phyloP scores from a whole-genome alignment of 2,888 invertebrate species.

The Miltochrista miniata region DNA sequence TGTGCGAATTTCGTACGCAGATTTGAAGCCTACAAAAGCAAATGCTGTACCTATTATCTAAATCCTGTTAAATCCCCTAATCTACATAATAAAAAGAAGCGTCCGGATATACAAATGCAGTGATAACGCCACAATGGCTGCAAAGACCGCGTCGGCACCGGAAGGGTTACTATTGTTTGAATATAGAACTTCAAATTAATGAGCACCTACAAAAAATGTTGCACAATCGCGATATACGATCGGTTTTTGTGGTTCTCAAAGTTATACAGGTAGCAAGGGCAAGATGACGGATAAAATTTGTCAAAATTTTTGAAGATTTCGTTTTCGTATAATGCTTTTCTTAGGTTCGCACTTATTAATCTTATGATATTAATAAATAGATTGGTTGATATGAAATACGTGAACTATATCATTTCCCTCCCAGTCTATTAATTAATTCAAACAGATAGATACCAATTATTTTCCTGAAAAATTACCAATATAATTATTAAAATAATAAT shows the following conservation, averaged over 20 bases:
- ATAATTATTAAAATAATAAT: no score
- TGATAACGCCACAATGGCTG: conserved; percentile 70
- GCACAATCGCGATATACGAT: conserved; percentile 78
- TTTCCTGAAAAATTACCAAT: no score
- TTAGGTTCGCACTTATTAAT: no score
- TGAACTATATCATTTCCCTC: no score
- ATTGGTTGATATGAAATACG: no score
- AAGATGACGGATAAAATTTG: background rate
- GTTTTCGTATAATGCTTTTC: no score
- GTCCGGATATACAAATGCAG: conserved; percentile 71
- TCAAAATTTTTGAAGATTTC: background rate
- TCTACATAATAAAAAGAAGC: conserved; percentile 81
- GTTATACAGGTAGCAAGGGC: conserved; percentile 21
- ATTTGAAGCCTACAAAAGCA: conserved; percentile 43
- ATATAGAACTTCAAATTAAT: conserved; percentile 79
- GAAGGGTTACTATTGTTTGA: conserved; percentile 78
- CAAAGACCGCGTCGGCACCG: conserved; percentile 55
- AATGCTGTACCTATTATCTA: conserved; percentile 52
- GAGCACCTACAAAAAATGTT: conserved; percentile 77
- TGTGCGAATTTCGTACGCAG: conserved; percentile 32
- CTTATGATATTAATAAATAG: no score
- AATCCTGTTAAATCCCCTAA: conserved; percentile 74
- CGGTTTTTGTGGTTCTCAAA: conserved; percentile 63
- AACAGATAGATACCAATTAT: no score
- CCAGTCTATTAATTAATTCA: no score